phyloP scores from a whole-genome alignment of 1,140 invertebrate genomes.

The Gryon sp. region DNA sequence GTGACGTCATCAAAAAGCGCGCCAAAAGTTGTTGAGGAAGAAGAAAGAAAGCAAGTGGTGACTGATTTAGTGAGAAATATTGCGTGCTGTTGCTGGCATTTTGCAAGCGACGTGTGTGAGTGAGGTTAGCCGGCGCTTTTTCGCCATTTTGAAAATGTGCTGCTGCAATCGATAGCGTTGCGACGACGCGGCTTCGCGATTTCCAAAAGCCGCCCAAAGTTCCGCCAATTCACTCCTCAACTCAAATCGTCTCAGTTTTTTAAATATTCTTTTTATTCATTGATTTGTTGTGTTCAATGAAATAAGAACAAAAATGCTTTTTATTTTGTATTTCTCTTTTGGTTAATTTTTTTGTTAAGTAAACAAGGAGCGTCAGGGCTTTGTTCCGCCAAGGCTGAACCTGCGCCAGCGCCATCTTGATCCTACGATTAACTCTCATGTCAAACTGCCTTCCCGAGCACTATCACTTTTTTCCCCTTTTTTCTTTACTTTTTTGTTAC shows the following conservation, averaged over 20 bases:
- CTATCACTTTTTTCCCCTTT: too few relatives aligned
- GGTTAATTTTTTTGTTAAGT: too few relatives aligned
- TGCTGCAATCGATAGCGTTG: conserved; percentile 72
- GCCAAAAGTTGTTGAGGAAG: too few relatives aligned
- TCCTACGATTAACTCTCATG: background rate
- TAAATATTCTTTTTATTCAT: too few relatives aligned
- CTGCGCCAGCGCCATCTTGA: conserved; percentile 32
- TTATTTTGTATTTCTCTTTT: too few relatives aligned
- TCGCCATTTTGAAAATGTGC: conserved; percentile 77
- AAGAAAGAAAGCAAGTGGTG: too few relatives aligned
- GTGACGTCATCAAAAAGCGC: too few relatives aligned
- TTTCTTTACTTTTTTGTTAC: too few relatives aligned
- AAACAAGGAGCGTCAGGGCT: conserved; percentile 1
- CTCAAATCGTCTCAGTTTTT: too few relatives aligned
- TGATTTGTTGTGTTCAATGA: too few relatives aligned
- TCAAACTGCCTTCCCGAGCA: too few relatives aligned
- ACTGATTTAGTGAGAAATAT: too few relatives aligned
- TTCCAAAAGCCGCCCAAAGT: conserved; percentile 5
- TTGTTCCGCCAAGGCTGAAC: conserved; percentile 21
- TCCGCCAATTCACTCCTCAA: background rate
- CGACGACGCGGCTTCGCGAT: background rate
- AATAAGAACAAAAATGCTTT: background rate
- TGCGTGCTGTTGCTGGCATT: background rate
- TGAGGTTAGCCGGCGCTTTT: conserved; percentile 58
- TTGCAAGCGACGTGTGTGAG: background rate